A percentile compares a stretch with the other conserved stretches of the same genome.
These are phyloP conservation scores for Procambarus clarkii DNA, from an alignment of 1,140 invertebrate species.

Conservation along the genomic window DNA sequence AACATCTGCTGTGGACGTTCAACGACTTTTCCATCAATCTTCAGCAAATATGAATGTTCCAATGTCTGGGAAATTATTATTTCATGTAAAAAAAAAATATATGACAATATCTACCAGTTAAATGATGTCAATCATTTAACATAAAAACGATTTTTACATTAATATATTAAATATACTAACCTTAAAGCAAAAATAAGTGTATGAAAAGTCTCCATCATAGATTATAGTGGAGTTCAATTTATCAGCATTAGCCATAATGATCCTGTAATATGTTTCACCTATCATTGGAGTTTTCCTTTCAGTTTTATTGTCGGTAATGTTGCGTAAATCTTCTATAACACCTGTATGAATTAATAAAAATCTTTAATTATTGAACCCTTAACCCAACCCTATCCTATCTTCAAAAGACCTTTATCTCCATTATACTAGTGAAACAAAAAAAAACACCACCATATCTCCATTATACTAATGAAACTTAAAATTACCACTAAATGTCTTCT, in stretches of 20 bases:
- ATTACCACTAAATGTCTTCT: slow-evolving; percentile 90
- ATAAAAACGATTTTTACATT: too few relatives aligned
- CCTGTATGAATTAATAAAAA: slow-evolving; percentile 80
- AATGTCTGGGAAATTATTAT: slow-evolving; percentile 81
- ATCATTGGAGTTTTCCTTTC: slow-evolving; percentile 89
- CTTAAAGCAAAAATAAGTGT: slow-evolving; percentile 99
- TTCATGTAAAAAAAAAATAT: too few relatives aligned
- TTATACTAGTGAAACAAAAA: too few relatives aligned
- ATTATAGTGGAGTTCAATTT: slow-evolving; percentile 96
- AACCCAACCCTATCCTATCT: too few relatives aligned
- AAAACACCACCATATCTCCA: too few relatives aligned
- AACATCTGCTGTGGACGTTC: slow-evolving; percentile 99
- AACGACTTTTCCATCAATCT: slow-evolving; percentile 94
- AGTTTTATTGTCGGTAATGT: slow-evolving; percentile 85
- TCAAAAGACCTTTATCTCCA: too few relatives aligned
- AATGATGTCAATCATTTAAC: too few relatives aligned
- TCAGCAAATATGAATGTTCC: slow-evolving; percentile 95
- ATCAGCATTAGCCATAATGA: slow-evolving; percentile 92
- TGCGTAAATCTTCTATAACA: slow-evolving; percentile 92
- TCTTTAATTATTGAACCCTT: too few relatives aligned
- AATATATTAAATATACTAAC: slow-evolving; percentile 73
- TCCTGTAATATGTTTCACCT: slow-evolving; percentile 86
- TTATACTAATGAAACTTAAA: too few relatives aligned
- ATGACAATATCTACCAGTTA: too few relatives aligned
- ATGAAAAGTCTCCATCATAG: slow-evolving; percentile 97